Percentiles rank a stretch among this genome's conserved stretches.
phyloP scores from a whole-genome alignment of 1,140 invertebrate genomes.

The Drosophila subpulchrella region DNA sequence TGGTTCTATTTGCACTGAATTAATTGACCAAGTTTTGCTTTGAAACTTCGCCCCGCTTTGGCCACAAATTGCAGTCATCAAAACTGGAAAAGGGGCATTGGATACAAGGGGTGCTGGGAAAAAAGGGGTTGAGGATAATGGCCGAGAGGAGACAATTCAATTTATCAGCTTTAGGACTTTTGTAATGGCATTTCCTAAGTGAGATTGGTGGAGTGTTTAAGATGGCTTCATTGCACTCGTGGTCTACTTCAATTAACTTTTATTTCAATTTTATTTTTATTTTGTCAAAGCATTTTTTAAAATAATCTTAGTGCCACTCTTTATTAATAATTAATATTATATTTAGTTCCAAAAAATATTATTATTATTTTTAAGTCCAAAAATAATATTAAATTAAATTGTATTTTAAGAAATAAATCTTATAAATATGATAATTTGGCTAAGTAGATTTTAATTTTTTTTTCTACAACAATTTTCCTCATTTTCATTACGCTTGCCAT shows the following conservation, averaged over 20 bases:
- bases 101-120: too few relatives aligned
- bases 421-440: too few relatives aligned
- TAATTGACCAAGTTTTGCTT: slow-evolving; percentile 71
- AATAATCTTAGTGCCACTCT: too few relatives aligned
- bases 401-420: too few relatives aligned
- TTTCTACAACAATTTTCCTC: not conserved
- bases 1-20: slow-evolving; percentile 45
- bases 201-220: slow-evolving; percentile 1
- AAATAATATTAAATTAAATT: too few relatives aligned
- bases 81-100: not conserved
- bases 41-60: slow-evolving; percentile 31
- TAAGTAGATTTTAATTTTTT: not conserved
- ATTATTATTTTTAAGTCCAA: too few relatives aligned
- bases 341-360: too few relatives aligned
- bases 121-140: slow-evolving; percentile 10
- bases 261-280: not conserved
- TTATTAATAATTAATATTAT: too few relatives aligned
- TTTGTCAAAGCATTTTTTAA: not conserved
- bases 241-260: not conserved
- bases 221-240: not conserved
- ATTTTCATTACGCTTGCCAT: slow-evolving; percentile 1
- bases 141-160: slow-evolving; percentile 33
- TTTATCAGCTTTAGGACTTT: slow-evolving; percentile 26
- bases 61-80: slow-evolving; percentile 32
- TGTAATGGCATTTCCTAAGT: slow-evolving; percentile 11